Evolutionary conservation across 2,797 vertebrate species (phyloP).

Genomic region (Ceryle rudis): DNA sequence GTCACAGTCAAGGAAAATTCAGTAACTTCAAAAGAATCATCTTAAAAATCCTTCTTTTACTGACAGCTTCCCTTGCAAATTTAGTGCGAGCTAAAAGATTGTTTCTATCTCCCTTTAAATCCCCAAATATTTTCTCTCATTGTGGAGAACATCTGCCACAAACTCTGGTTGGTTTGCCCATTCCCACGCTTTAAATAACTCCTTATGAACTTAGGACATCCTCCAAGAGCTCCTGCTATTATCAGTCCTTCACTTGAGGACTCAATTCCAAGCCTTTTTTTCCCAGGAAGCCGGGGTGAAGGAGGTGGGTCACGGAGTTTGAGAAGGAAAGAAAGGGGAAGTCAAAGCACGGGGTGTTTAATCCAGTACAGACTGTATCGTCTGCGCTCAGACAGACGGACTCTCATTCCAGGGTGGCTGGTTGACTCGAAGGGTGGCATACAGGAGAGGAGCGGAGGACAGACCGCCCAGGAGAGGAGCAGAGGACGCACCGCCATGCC

Average conservation of each 20-base stretch:
- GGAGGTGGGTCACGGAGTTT: slow-evolving; percentile 40
- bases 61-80: background rate
- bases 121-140: background rate
- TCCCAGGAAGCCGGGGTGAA: slow-evolving; percentile 56
- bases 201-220: background rate
- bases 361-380: background rate
- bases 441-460: slow-evolving; percentile 7
- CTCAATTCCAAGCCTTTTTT: slow-evolving; percentile 70
- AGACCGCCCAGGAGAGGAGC: background rate
- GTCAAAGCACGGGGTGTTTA: background rate
- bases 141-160: background rate
- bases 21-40: background rate
- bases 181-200: background rate
- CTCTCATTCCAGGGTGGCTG: background rate
- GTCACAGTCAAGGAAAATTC: background rate
- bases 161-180: background rate
- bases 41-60: background rate
- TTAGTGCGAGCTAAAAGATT: background rate
- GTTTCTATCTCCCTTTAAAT: background rate
- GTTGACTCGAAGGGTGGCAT: background rate
- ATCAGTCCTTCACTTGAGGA: background rate
- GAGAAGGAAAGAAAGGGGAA: background rate
- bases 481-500: slow-evolving; percentile 54
- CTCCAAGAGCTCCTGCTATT: background rate
- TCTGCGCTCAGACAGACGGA: slow-evolving; percentile 7